These are phyloP conservation scores for Stramonita haemastoma DNA, from an alignment of 2,888 invertebrate species.

Conservation along the genomic window DNA sequence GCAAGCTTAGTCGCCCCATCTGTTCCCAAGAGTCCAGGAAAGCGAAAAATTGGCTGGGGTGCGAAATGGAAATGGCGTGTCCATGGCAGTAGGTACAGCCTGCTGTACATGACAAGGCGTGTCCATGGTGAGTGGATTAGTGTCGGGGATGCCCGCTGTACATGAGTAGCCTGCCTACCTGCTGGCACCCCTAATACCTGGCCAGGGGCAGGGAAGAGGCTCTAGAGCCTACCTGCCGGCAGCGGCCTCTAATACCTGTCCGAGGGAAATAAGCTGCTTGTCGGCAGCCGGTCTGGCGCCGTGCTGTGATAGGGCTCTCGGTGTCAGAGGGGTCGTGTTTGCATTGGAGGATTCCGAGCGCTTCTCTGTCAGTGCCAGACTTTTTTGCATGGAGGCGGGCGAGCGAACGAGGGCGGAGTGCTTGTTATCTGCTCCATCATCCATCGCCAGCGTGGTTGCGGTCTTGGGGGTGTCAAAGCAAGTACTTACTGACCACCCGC, in stretches of 20 bases:
- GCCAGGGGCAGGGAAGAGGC: not conserved
- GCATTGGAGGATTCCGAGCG: not conserved
- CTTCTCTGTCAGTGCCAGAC: not conserved
- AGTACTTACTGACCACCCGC: not conserved
- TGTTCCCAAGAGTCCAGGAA: too few species aligned
- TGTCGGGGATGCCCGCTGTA: too few species aligned
- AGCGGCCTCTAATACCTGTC: not conserved
- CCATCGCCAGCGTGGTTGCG: not conserved
- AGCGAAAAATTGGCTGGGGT: too few species aligned
- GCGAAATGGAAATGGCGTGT: too few species aligned
- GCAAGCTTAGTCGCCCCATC: too few species aligned
- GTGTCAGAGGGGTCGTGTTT: conserved; percentile 21
- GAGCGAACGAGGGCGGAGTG: not conserved
- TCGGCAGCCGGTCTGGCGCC: not conserved
- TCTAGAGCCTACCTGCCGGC: too few species aligned
- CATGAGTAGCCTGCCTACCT: not conserved
- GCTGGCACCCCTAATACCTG: too few species aligned
- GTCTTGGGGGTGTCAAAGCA: not conserved
- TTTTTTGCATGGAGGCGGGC: not conserved
- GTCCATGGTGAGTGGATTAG: too few species aligned
- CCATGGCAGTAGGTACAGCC: too few species aligned
- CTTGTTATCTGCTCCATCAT: not conserved
- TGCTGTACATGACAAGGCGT: too few species aligned
- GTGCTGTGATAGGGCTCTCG: not conserved
- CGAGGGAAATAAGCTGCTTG: not conserved